Evolutionary conservation across 92 coral and sea anemone species (phyloP).

Genomic region (Epizoanthus fatuus): DNA sequence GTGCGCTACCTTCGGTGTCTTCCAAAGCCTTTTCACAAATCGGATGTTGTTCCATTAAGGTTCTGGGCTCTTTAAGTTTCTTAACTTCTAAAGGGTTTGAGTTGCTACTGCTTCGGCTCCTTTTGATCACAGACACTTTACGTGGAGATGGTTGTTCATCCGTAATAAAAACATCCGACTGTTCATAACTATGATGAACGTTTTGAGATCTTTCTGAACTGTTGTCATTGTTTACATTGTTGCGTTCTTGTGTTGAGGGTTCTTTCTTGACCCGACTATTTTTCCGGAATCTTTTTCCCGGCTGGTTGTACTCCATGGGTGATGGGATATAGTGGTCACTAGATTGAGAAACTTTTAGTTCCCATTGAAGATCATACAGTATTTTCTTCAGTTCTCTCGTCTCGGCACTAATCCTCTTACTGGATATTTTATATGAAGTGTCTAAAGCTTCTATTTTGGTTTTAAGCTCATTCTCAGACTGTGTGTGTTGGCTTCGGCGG

Average conservation of each 20-base stretch:
- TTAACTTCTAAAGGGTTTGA: conserved; percentile 14
- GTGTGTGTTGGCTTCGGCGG: conserved; percentile 56
- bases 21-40: neutral
- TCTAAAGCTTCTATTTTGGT: conserved; percentile 74
- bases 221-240: conserved; percentile 14
- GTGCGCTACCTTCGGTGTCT: neutral
- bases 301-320: conserved; percentile 47
- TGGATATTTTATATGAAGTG: conserved; percentile 74
- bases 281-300: conserved; percentile 21
- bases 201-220: conserved; percentile 21
- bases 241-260: conserved; percentile 33
- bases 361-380: conserved; percentile 71
- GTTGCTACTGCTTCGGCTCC: conserved; percentile 47
- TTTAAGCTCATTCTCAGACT: conserved; percentile 77
- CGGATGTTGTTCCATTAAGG: conserved; percentile 10
- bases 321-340: conserved; percentile 61
- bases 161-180: neutral
- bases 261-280: conserved; percentile 44
- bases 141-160: neutral
- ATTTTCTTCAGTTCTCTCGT: conserved; percentile 75
- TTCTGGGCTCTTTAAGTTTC: conserved; percentile 23
- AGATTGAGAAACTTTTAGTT: conserved; percentile 61
- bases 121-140: conserved; percentile 11
- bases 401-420: conserved; percentile 71
- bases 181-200: neutral